Percentiles rank a stretch among this genome's conserved stretches.
phyloP scores from a whole-genome alignment of 2,888 invertebrate genomes.

The Argyresthia albistria region DNA sequence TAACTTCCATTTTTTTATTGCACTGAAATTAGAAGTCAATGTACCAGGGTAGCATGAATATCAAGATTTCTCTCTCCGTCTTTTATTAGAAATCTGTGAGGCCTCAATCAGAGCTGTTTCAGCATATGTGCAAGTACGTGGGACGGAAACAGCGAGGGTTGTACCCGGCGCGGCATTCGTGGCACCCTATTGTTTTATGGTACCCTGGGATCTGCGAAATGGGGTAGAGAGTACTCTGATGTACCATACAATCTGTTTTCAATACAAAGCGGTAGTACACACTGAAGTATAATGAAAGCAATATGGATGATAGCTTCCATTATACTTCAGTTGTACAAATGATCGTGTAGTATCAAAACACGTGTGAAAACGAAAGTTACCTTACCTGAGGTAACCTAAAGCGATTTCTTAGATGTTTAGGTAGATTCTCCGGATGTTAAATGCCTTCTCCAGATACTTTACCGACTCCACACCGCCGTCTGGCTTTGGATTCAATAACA shows the following conservation, averaged over 20 bases:
- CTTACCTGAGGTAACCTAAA: not conserved
- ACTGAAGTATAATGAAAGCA: not conserved
- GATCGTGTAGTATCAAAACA: not conserved
- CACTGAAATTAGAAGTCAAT: no score
- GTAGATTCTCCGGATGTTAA: no score
- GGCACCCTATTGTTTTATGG: conserved; percentile 5
- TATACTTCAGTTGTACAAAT: not conserved
- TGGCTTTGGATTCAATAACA: conserved; percentile 5
- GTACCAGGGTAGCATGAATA: no score
- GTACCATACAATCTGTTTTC: not conserved
- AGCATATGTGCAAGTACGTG: not conserved
- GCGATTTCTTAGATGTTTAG: not conserved
- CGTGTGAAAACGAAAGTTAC: not conserved
- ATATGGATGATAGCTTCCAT: not conserved
- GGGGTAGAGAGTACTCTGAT: not conserved
- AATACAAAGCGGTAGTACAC: not conserved
- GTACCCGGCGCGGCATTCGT: not conserved
- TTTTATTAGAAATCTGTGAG: no score
- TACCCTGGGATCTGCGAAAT: not conserved
- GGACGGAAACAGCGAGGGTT: not conserved
- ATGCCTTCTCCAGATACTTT: not conserved
- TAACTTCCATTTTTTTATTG: no score
- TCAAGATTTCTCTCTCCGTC: no score
- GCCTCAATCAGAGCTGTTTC: not conserved
- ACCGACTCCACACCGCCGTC: not conserved